Evolutionary conservation across 2,113 vertebrate species (phyloP), one percentile per base, ranked within the genome.

Genomic region (Percopsis transmontana): DNA sequence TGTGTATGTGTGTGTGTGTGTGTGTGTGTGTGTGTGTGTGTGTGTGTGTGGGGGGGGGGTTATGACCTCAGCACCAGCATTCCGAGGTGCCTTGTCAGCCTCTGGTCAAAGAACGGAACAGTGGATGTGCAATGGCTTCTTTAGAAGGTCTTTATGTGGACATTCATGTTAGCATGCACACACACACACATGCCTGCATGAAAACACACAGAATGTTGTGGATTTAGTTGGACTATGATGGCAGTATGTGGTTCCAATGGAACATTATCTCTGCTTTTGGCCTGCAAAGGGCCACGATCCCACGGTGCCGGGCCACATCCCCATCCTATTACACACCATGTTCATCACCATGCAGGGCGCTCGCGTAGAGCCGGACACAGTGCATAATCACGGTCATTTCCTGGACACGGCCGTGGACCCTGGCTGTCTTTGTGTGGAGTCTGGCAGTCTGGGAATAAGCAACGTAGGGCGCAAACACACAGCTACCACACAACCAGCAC

Each of bases 311-410:
- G 58, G 72, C 58, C 68, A 68, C 58, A 53, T 76, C 62, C 66
- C 50, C 18, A 9, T 24, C 62, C 52, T 42, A 48, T 82, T 83
- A 81, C 77, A 87, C 79, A 77, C 79, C 75, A 82, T 68, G 85
- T 85, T 76, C 78, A 87, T 88, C 84, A 83, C 65, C 72, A 58
- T 1, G 19, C 70, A 48, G 39, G 51, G 86, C 77, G 71, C 66
- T 9, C 40, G 73, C 56, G 75, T 68, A 67, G 56, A 81, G 56
- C 53, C 12, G 68, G 81, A 82, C 74, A 74, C 81, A 79, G 70
- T 64, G 66, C 66, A 83, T 85, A 85, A 88, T 87, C 68, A 6
- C 39, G n/a, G 80, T 85, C 70, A 89, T 87, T 90, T 88, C 83
- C 85, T 86, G 81, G 62, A 79, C 64, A 62, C 70, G 23, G 73